These are phyloP conservation scores for Myiotriccus ornatus DNA, from an alignment of 2,797 vertebrate genomes.

Conservation along the genomic window DNA sequence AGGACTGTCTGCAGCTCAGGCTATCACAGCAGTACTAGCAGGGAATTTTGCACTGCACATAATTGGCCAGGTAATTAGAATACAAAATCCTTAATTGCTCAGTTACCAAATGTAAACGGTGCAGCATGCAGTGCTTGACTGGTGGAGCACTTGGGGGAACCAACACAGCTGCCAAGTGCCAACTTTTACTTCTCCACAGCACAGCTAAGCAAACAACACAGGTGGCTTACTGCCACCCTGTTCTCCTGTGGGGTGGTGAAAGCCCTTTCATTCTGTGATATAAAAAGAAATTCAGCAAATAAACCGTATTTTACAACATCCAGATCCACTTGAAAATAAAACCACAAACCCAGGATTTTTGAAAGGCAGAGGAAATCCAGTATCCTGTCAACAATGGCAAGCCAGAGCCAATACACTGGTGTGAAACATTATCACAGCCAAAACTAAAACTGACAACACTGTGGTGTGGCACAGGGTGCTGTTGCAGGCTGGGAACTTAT, in stretches of 20 bases:
- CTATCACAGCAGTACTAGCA: slow-evolving; percentile 19
- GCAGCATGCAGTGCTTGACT: neutral
- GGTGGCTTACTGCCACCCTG: neutral
- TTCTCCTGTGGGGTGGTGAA: neutral
- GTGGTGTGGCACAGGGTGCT: neutral
- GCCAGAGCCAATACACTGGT: neutral
- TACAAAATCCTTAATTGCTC: slow-evolving; percentile 40
- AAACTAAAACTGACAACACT: accelerated
- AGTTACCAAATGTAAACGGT: slow-evolving; percentile 17
- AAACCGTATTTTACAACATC: neutral
- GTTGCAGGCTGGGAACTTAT: neutral
- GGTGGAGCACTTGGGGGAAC: neutral
- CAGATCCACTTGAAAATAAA: neutral
- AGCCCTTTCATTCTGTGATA: neutral
- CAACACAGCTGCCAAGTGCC: neutral
- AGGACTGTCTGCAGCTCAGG: slow-evolving; percentile 37
- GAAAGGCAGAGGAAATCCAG: neutral
- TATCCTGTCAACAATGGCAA: neutral
- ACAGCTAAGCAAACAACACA: neutral
- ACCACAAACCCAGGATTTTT: neutral
- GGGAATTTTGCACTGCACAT: slow-evolving; percentile 26
- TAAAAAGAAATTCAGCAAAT: neutral
- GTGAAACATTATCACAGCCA: neutral
- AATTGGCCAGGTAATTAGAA: slow-evolving; percentile 64
- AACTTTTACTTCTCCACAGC: neutral